Evolutionary conservation across 2,888 invertebrate genomes (phyloP).

Genomic region (Steinernema carpocapsae): DNA sequence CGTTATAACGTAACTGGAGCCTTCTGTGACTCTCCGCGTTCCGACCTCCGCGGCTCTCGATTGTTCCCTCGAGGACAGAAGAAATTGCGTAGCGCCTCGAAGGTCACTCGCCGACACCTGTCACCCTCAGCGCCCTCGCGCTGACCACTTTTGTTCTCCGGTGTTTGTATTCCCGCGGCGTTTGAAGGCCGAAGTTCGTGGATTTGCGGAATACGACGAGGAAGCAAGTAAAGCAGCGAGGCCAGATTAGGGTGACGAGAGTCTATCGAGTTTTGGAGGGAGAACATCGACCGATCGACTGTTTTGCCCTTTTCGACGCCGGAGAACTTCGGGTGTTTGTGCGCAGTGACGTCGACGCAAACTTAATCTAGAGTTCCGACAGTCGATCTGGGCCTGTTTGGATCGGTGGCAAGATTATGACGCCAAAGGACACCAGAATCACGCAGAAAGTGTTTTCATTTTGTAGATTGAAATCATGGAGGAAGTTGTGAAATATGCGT

Average conservation of each 20-base stretch:
- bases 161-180: constrained; percentile 6
- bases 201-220: neutral
- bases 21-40: neutral
- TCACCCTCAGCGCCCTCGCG: neutral
- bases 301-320: neutral
- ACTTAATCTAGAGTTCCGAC: no score
- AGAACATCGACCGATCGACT: no score
- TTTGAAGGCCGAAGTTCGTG: neutral
- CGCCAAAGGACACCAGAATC: no score
- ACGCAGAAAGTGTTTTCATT: no score
- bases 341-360: neutral
- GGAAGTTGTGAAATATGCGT: no score
- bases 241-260: neutral
- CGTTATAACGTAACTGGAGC: neutral
- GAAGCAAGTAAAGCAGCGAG: neutral
- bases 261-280: no score
- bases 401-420: no score
- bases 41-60: neutral
- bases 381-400: no score
- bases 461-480: no score
- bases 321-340: neutral
- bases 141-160: neutral
- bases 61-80: neutral
- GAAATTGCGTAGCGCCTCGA: neutral
- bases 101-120: constrained; percentile 15